Base-by-base conservation (phyloP, 2,888 invertebrate genomes). In the Perizoma flavofasciatum region DNA sequence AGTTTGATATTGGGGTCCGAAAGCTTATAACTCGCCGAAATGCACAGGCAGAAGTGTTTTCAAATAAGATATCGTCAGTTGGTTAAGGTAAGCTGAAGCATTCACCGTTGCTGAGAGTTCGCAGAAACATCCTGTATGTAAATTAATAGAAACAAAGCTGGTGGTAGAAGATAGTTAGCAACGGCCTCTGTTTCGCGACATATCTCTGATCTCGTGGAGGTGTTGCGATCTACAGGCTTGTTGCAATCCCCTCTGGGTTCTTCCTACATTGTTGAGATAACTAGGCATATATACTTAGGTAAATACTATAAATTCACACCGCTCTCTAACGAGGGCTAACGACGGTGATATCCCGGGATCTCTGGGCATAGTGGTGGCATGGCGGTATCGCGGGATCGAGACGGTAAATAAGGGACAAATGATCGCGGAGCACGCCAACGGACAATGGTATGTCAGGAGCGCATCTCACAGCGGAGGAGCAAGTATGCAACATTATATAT, bases 391-490 rank as follows among this genome's bases (percentile, higher is more conserved):
- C 53, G 55, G 50, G 63, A 64, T 70, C 72, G 59, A 41, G 61
- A 54, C 62, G 65, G 73, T 75, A 75, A 76, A 56, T 54, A 58
- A 65, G 72, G 63, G 78, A 77, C 81, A 77, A 82, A 82, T 78
- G 77, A 77, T 69, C 70, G 59, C 56, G 60, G 65, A 55, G 72
- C 82, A 80, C 79, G 82, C 79, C 75, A 79, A 73, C 60, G 47
- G 41, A 64, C 64, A 55, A 57, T 58, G 47, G 53, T 49, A 52
- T 47, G 62, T 34, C 53, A 45, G 55, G 53, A 46, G 58, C 63
- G 55, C 11, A 44, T 39, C 40, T 35, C 11, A 34, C 48, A 49
- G 63, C 43, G 52, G 49, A 33, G 52, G 62, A 63, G 54, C 1
- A 35, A 51, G 41, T 0, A 5, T 0, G 10, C 5, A 8, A 39